Conservation (phyloP, 2,797 vertebrate genomes). For the Bradypodion ventrale region DNA sequence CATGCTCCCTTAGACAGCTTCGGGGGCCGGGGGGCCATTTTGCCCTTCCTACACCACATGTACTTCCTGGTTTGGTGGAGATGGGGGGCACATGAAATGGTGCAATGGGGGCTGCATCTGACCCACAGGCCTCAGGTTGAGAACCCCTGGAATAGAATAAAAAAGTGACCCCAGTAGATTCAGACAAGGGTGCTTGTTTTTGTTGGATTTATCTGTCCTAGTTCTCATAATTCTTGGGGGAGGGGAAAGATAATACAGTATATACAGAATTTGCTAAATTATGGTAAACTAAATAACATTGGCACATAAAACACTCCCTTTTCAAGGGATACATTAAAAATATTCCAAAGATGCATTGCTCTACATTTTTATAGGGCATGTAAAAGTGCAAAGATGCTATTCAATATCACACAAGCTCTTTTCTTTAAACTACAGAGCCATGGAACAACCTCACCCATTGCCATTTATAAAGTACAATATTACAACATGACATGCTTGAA, state of each 20-base stretch:
- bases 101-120: too few relatives aligned
- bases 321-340: slow-evolving; percentile 53
- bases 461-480: neutral
- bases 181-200: slow-evolving; percentile 39
- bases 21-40: too few relatives aligned
- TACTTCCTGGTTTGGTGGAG: too few relatives aligned
- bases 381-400: slow-evolving; percentile 49
- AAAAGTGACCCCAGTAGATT: slow-evolving; percentile 22
- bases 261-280: slow-evolving; percentile 48
- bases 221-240: slow-evolving; percentile 13
- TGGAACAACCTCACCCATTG: neutral
- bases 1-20: too few relatives aligned
- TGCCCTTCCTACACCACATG: too few relatives aligned
- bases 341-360: slow-evolving; percentile 45
- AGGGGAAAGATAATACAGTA: too few relatives aligned
- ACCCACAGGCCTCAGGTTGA: too few relatives aligned
- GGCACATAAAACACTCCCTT: slow-evolving; percentile 45
- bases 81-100: too few relatives aligned
- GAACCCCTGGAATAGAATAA: too few relatives aligned
- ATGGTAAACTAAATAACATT: slow-evolving; percentile 49
- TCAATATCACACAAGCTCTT: slow-evolving; percentile 24
- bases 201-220: neutral
- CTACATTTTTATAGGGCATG: slow-evolving; percentile 34
- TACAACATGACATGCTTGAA: neutral
- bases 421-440: neutral